Conservation (phyloP, 2,888 invertebrate genomes). For the Geophilus truncorum region DNA sequence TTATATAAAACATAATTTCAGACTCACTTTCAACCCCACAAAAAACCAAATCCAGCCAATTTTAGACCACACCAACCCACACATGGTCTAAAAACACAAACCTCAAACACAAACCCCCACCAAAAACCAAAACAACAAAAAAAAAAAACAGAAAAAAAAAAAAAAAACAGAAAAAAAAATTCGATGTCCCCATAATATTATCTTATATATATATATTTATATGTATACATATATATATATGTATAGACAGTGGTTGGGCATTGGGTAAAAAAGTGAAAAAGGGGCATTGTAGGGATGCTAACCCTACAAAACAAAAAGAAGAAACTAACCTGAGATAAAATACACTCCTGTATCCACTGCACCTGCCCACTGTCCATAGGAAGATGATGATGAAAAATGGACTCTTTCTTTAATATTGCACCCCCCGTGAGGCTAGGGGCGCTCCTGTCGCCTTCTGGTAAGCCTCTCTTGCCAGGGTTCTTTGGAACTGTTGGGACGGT, state of each 20-base stretch:
- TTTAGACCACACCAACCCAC: too few relatives aligned
- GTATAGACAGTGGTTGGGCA: conserved; percentile 13
- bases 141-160: background rate
- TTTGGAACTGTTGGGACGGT: conserved; percentile 27
- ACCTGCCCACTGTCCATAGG: conserved; percentile 27
- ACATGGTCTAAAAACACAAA: too few relatives aligned
- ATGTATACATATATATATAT: background rate
- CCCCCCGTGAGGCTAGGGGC: conserved; percentile 10
- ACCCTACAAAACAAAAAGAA: conserved; percentile 18
- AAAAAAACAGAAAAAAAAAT: background rate
- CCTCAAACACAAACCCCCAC: too few relatives aligned
- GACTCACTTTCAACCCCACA: too few relatives aligned
- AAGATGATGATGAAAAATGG: conserved; percentile 27
- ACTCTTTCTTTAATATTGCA: conserved; percentile 22
- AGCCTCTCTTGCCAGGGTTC: conserved; percentile 27
- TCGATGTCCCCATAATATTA: background rate
- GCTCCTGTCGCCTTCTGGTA: conserved; percentile 22
- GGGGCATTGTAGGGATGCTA: background rate
- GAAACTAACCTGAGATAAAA: conserved; percentile 17
- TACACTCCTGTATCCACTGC: conserved; percentile 27
- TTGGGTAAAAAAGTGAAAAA: conserved; percentile 23
- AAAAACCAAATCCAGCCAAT: too few relatives aligned
- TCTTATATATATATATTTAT: background rate
- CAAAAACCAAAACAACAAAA: too few relatives aligned
- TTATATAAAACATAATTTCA: too few relatives aligned